Evolutionary conservation across 2,888 invertebrate genomes (phyloP).

Genomic region (Prenolepis imparis): DNA sequence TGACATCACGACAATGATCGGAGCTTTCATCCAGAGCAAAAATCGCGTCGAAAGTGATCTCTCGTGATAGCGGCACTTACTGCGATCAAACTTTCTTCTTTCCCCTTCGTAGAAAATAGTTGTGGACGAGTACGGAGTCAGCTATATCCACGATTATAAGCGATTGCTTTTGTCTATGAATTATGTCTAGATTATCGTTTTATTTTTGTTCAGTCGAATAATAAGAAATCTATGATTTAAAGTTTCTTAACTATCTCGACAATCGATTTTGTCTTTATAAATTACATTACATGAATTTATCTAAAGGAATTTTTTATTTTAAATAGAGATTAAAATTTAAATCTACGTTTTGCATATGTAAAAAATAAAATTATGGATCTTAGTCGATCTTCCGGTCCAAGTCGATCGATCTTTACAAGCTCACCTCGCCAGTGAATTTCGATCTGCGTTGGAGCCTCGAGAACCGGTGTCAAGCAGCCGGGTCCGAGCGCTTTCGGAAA

Average conservation of each 20-base stretch:
- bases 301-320: not conserved
- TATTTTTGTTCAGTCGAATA: not conserved
- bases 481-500: constrained; percentile 63
- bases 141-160: constrained; percentile 33
- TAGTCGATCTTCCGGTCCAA: not conserved
- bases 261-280: not conserved
- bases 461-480: constrained; percentile 67
- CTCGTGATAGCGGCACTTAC: constrained; percentile 68
- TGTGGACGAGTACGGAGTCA: constrained; percentile 38
- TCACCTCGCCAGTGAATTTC: constrained; percentile 70
- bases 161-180: constrained; percentile 10
- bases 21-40: constrained; percentile 43
- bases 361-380: not conserved
- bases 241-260: not conserved
- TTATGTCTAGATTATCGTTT: constrained; percentile 37
- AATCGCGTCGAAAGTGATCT: constrained; percentile 68
- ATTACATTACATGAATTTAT: not conserved
- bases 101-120: constrained; percentile 59
- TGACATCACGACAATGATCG: constrained; percentile 46
- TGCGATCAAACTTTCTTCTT: constrained; percentile 63
- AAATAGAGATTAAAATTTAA: not conserved
- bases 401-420: constrained; percentile 57
- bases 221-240: not conserved
- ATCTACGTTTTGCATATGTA: not conserved
- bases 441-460: constrained; percentile 61